phyloP scores from a whole-genome alignment of 1,140 invertebrate species.

The Drosophila hydei region DNA sequence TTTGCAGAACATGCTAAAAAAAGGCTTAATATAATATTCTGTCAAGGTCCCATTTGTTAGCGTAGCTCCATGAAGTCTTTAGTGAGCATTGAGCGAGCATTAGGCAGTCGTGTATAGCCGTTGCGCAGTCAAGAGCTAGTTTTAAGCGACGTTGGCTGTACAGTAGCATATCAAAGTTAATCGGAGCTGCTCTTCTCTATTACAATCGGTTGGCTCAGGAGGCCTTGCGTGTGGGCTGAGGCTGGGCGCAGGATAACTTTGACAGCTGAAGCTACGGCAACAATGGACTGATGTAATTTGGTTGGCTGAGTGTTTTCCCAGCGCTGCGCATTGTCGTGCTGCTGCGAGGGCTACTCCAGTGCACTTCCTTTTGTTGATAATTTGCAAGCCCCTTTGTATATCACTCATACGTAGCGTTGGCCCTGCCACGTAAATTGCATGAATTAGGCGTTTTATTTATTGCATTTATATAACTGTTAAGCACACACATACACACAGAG shows the following conservation, averaged over 20 bases:
- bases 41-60: too few relatives aligned
- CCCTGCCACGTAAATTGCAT: constrained; percentile 50
- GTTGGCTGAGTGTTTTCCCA: constrained; percentile 28
- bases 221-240: too few relatives aligned
- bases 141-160: neutral
- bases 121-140: neutral
- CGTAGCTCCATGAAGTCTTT: too few relatives aligned
- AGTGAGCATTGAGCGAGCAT: too few relatives aligned
- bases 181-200: neutral
- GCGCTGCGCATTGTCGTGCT: constrained; percentile 9
- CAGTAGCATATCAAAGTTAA: neutral
- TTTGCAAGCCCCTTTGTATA: constrained; percentile 34
- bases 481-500: neutral
- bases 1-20: too few relatives aligned
- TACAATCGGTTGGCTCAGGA: neutral
- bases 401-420: constrained; percentile 50
- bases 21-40: too few relatives aligned
- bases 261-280: neutral
- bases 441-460: constrained; percentile 62
- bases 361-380: constrained; percentile 40
- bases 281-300: constrained; percentile 8
- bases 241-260: constrained; percentile 4
- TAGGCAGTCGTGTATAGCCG: too few relatives aligned
- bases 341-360: constrained; percentile 14
- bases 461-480: constrained; percentile 53